Conservation (phyloP, 2,797 vertebrate species). For the Borostomias antarcticus region DNA sequence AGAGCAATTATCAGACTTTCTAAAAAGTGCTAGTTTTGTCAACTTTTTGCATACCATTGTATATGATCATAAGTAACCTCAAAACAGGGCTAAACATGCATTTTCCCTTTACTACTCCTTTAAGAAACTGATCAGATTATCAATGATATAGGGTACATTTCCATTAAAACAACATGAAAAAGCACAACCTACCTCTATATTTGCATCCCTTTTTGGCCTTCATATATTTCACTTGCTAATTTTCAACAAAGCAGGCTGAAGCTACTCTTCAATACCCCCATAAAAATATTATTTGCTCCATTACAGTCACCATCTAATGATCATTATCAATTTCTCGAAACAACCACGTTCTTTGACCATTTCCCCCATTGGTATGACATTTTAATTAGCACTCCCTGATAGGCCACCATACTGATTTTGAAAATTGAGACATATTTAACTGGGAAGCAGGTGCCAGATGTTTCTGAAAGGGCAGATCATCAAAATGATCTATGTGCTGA, state of each 20-base stretch:
- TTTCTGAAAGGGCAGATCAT: neutral
- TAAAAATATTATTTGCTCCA: neutral
- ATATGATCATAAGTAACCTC: too few species aligned
- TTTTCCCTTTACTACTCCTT: too few species aligned
- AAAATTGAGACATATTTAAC: neutral
- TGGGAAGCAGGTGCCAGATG: neutral
- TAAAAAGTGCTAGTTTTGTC: too few species aligned
- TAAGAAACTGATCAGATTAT: constrained; percentile 66
- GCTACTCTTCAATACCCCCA: too few species aligned
- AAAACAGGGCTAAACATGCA: too few species aligned
- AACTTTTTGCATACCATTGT: too few species aligned
- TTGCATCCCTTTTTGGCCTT: neutral
- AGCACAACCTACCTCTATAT: neutral
- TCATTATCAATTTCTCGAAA: neutral
- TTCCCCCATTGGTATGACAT: neutral
- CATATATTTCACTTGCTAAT: neutral
- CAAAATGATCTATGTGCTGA: neutral
- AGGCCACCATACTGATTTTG: neutral
- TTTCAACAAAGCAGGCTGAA: too few species aligned
- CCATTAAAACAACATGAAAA: constrained; percentile 36
- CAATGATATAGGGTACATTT: constrained; percentile 33
- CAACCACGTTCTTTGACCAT: neutral
- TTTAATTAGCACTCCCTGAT: neutral
- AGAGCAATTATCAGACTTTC: too few species aligned
- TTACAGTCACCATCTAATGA: neutral